Percentiles rank a stretch among this genome's conserved stretches.
These are phyloP conservation scores for Drosophila sp. DNA, from an alignment of 1,140 invertebrate genomes.

Conservation along the genomic window DNA sequence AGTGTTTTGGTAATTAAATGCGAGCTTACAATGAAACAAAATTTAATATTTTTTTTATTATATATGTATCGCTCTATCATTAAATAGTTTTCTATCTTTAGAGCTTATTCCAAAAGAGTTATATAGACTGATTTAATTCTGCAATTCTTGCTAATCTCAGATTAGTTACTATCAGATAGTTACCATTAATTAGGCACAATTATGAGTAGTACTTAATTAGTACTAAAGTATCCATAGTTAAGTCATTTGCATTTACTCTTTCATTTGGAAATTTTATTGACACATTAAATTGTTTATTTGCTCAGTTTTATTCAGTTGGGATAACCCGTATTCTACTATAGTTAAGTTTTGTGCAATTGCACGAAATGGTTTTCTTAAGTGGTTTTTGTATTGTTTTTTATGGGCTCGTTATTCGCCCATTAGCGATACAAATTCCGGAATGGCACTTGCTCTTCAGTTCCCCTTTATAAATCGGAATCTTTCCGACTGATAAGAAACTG, in stretches of 20 bases:
- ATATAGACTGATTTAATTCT: no score
- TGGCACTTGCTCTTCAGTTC: slow-evolving; percentile 44
- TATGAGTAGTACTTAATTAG: slow-evolving; percentile 21
- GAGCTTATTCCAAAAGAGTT: no score
- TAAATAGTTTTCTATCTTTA: no score
- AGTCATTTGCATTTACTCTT: slow-evolving; percentile 59
- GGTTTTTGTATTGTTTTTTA: slow-evolving; percentile 33
- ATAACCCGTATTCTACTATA: background rate
- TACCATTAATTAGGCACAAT: slow-evolving; percentile 3
- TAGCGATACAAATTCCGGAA: slow-evolving; percentile 51
- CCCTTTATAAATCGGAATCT: background rate
- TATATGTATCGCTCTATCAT: no score
- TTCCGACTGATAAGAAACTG: slow-evolving; percentile 59
- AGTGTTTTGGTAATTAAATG: no score
- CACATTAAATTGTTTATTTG: slow-evolving; percentile 59
- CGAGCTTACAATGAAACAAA: no score
- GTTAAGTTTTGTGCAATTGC: slow-evolving; percentile 71
- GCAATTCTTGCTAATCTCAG: no score
- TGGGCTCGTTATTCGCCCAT: slow-evolving; percentile 38
- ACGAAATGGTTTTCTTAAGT: slow-evolving; percentile 52
- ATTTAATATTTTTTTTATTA: no score
- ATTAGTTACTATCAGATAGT: no score
- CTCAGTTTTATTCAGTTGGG: slow-evolving; percentile 34
- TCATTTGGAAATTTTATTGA: slow-evolving; percentile 54
- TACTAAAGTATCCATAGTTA: slow-evolving; percentile 1